phyloP scores from a whole-genome alignment of 2,888 invertebrate genomes.

The Ptilodon capucinus region DNA sequence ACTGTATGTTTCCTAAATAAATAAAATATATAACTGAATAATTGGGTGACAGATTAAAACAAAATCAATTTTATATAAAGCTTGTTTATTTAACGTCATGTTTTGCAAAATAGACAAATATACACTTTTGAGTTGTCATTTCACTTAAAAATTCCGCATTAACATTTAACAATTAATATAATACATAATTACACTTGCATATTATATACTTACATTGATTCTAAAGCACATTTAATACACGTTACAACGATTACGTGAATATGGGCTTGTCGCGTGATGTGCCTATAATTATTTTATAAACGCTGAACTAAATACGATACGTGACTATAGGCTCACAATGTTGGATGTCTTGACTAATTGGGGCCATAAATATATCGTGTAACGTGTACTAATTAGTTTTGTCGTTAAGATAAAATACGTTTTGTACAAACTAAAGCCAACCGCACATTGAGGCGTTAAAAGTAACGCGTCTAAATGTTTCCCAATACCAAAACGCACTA shows the following conservation, averaged over 20 bases:
- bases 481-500: too few species aligned
- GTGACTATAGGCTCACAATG: constrained; percentile 9
- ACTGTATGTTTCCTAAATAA: too few species aligned
- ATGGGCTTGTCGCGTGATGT: constrained; percentile 7
- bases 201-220: constrained; percentile 40
- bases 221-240: constrained; percentile 27
- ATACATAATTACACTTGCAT: constrained; percentile 67
- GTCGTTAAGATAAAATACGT: constrained; percentile 26
- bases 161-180: constrained; percentile 77
- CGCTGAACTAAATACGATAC: constrained; percentile 9
- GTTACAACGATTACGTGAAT: constrained; percentile 16
- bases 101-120: constrained; percentile 83
- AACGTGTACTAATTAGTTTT: constrained; percentile 15
- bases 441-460: too few species aligned
- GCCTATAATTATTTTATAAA: constrained; percentile 16
- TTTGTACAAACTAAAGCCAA: constrained; percentile 40
- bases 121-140: constrained; percentile 74
- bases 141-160: constrained; percentile 75
- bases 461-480: too few species aligned
- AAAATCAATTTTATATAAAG: constrained; percentile 63
- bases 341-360: constrained; percentile 7
- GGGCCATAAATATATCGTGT: constrained; percentile 4
- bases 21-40: too few species aligned
- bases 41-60: too few species aligned
- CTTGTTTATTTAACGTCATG: constrained; percentile 81